These are phyloP conservation scores for Sminthurinus aureus DNA, from an alignment of 2,888 invertebrate genomes.

Conservation along the genomic window DNA sequence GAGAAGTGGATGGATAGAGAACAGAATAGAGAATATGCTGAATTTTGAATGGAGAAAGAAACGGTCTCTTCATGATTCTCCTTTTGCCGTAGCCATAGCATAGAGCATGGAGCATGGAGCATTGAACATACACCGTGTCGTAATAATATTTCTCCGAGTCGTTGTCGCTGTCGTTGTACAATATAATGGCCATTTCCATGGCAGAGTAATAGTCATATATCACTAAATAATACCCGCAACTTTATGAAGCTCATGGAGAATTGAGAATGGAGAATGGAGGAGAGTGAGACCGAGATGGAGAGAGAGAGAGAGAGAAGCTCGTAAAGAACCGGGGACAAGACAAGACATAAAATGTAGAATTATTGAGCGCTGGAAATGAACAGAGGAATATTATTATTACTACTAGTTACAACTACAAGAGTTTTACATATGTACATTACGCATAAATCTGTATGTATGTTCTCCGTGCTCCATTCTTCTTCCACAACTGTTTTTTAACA, in stretches of 20 bases:
- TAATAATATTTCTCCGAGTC: background rate
- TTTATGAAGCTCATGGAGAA: conserved; percentile 35
- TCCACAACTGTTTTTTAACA: background rate
- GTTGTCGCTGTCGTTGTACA: conserved; percentile 8
- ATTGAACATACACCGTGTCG: background rate
- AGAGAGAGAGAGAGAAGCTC: background rate
- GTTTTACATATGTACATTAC: background rate
- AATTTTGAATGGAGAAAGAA: too few relatives aligned
- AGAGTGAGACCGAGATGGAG: too few relatives aligned
- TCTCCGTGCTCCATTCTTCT: background rate
- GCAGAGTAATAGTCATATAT: conserved; percentile 21
- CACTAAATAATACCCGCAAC: conserved; percentile 32
- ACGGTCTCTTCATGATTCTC: too few relatives aligned
- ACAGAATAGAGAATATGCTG: too few relatives aligned
- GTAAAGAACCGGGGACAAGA: conserved; percentile 35
- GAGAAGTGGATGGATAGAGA: too few relatives aligned
- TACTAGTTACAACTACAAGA: background rate
- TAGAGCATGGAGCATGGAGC: too few relatives aligned
- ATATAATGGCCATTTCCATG: too few relatives aligned
- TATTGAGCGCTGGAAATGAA: conserved; percentile 32
- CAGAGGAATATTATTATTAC: conserved; percentile 29
- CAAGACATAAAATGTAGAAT: conserved; percentile 36
- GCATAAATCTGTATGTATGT: background rate
- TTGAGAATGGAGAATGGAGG: background rate
- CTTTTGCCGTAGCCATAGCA: too few relatives aligned